phyloP scores from a whole-genome alignment of 2,113 vertebrate species.

The Coryphaenoides rupestris region DNA sequence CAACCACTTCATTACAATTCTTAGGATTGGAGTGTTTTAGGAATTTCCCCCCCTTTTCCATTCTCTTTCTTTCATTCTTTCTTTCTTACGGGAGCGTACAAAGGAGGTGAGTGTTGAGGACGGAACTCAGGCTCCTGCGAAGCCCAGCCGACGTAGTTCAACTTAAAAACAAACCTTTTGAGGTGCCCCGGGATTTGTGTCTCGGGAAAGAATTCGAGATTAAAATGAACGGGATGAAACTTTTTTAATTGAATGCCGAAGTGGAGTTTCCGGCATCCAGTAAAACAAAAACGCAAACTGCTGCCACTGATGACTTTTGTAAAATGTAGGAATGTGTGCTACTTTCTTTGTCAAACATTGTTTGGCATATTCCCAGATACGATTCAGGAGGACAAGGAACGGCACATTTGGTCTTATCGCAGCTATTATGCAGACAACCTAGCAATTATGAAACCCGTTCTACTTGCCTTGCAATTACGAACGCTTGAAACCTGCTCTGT shows the following conservation, averaged over 20 bases:
- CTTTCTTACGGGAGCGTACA: slow-evolving; percentile 35
- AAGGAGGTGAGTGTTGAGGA: slow-evolving; percentile 51
- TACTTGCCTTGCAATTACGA: too few species aligned
- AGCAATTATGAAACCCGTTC: too few species aligned
- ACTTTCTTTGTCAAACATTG: slow-evolving; percentile 5
- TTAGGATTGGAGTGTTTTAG: slow-evolving; percentile 55
- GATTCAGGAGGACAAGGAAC: too few species aligned
- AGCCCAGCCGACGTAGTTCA: slow-evolving; percentile 36
- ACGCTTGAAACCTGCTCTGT: too few species aligned
- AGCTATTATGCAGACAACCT: too few species aligned
- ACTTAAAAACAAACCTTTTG: slow-evolving; percentile 1
- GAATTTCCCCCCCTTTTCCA: too few species aligned
- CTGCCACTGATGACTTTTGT: background rate
- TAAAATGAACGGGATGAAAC: background rate
- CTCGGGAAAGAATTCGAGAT: slow-evolving; percentile 1
- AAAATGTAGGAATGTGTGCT: background rate
- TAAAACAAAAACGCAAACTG: background rate
- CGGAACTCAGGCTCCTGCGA: slow-evolving; percentile 31
- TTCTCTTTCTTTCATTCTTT: too few species aligned
- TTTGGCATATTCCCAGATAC: background rate
- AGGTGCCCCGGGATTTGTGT: background rate
- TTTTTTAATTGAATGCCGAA: background rate
- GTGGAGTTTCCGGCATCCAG: background rate
- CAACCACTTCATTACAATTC: slow-evolving; percentile 67
- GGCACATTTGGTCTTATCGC: too few species aligned